A percentile compares a stretch with the other conserved stretches of the same genome.
phyloP scores from a whole-genome alignment of 1,140 invertebrate species.

The Aradophagus sp. region DNA sequence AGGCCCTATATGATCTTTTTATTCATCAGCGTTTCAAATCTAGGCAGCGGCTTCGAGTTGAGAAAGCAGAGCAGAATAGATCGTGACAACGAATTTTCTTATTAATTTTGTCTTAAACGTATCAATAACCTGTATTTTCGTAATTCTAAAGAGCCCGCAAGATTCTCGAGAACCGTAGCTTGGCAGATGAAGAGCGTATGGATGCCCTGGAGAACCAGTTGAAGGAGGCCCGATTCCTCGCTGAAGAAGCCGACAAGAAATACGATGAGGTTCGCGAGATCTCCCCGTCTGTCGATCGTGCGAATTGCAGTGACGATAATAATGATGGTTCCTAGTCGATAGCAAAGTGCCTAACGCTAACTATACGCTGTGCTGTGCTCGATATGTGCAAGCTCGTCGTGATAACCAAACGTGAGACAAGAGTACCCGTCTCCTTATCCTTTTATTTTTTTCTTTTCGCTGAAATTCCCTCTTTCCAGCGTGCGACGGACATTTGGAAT shows the following conservation, averaged over 20 bases:
- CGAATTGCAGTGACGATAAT: slow-evolving; percentile 67
- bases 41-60: slow-evolving; percentile 8
- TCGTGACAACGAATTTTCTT: slow-evolving; percentile 4
- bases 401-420: slow-evolving; percentile 31
- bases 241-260: slow-evolving; percentile 99
- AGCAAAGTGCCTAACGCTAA: slow-evolving; percentile 69
- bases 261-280: slow-evolving; percentile 97
- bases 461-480: neutral
- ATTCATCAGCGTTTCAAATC: slow-evolving; percentile 1
- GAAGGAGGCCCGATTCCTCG: slow-evolving; percentile 99
- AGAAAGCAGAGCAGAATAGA: slow-evolving; percentile 39
- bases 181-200: slow-evolving; percentile 99
- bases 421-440: slow-evolving; percentile 19
- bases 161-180: slow-evolving; percentile 99
- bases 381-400: slow-evolving; percentile 60
- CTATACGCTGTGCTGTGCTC: slow-evolving; percentile 62
- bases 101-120: slow-evolving; percentile 6
- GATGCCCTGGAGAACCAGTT: slow-evolving; percentile 98
- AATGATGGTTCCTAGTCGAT: slow-evolving; percentile 73
- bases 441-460: neutral
- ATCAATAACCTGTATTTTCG: slow-evolving; percentile 52
- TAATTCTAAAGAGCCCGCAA: slow-evolving; percentile 92
- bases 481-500: slow-evolving; percentile 5
- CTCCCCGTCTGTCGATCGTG: slow-evolving; percentile 64
- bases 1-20: slow-evolving; percentile 30